Base-by-base conservation (phyloP, 2,888 invertebrate genomes). In the Molorchus minor region DNA sequence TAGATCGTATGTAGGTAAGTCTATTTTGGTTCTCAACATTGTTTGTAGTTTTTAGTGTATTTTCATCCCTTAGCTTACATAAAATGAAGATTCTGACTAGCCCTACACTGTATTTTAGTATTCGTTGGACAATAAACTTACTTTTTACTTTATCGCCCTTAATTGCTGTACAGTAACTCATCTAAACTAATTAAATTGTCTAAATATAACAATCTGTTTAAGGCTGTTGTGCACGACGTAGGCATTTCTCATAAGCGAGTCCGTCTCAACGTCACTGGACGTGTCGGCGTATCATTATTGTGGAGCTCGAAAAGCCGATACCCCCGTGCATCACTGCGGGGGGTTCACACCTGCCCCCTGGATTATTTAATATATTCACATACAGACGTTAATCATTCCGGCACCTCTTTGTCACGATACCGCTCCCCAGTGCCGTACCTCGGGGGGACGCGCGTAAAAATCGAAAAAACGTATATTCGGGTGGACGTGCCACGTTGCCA, bases 361-460 rank as follows among this genome's bases (percentile, higher is more conserved):
- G 75, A 77, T 76, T 78, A 78, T 78, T 79, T 78, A 79, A 79
- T 78, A 76, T 78, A 77, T 78, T 79, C 79, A 78, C 76, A 76
- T 75, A 72, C 77, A 77, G 77, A 75, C 76, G 78, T 79, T 80
- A 79, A 80, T 80, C 80, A 80, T 79, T 72, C 77, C 77, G 77
- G 79, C 73, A 73, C 73, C 70, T 74, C 72, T 71, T 75, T 73
- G 71, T 70, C 68, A 58, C 61, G 61, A 56, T 65, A 64, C 65
- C 67, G 65, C 57, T 57, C 64, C 45, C 59, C 68, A 61, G 52
- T 55, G 59, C 61, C 54, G 59, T 13, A 20, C 56, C 12, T 15
- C 10, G 8, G 5, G 29, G 16, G 5, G 41, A 29, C 2, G 21
- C 10, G 3, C 2, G 43, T 7, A 19, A 7, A 43, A 43, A 12